These are phyloP conservation scores for Platerodrilus igneus DNA, from an alignment of 2,888 invertebrate genomes.

Conservation along the genomic window DNA sequence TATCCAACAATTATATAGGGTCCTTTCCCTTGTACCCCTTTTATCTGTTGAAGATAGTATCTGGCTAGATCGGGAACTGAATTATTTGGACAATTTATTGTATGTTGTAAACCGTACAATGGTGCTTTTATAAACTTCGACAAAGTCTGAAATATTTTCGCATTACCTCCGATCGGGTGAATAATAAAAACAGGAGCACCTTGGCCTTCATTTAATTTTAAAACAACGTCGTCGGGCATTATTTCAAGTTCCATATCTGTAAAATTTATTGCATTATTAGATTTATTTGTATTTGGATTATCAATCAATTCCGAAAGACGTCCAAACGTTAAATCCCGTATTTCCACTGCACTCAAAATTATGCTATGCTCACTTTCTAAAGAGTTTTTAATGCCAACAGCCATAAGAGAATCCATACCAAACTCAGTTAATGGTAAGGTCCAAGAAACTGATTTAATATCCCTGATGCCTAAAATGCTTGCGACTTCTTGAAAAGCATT, in stretches of 20 bases:
- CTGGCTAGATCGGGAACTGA: conserved; percentile 68
- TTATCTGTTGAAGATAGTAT: conserved; percentile 69
- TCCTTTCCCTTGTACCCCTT: conserved; percentile 68
- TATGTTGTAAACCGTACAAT: conserved; percentile 88
- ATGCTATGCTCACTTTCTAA: conserved; percentile 89
- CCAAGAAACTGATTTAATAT: conserved; percentile 70
- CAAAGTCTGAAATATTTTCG: conserved; percentile 64
- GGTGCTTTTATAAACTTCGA: conserved; percentile 68
- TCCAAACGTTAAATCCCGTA: conserved; percentile 76
- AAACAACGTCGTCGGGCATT: conserved; percentile 68
- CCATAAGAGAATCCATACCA: too few species aligned
- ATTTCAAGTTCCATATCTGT: conserved; percentile 53
- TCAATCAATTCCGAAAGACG: conserved; percentile 60
- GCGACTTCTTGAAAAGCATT: conserved; percentile 75
- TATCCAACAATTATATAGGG: conserved; percentile 91
- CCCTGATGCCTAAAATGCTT: conserved; percentile 87
- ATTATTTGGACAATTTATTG: conserved; percentile 66
- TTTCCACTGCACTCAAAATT: conserved; percentile 84
- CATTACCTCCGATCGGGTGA: conserved; percentile 87
- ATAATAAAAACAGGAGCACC: conserved; percentile 61
- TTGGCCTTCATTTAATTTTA: conserved; percentile 53
- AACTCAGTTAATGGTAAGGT: conserved; percentile 82
- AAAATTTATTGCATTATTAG: conserved; percentile 28
- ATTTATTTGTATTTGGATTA: conserved; percentile 50
- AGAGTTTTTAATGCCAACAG: conserved; percentile 97